Evolutionary conservation across 2,888 invertebrate species (phyloP), one percentile per base, ranked within the genome.

Genomic region (Chymomyza fuscimana): DNA sequence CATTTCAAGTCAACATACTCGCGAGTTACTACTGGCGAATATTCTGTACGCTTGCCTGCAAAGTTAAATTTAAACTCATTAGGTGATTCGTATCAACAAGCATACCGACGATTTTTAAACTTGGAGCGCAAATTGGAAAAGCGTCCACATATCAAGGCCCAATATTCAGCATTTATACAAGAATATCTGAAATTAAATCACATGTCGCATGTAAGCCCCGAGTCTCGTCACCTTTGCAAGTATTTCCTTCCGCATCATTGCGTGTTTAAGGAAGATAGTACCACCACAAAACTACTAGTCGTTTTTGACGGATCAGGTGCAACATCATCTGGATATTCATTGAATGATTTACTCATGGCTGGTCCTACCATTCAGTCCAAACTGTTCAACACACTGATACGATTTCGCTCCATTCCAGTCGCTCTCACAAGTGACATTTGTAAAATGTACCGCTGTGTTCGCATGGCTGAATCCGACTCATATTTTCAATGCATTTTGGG

Each of bases 351-450:
- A 4, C 4, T 25, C 4, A 25, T 25, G 25, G 25, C 25, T 0
- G 70, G 69, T 4, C 72, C 71, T 5, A 52, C 65, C 0, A 25
- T 25, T 4, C 25, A 25, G 2, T 0, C 25, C 4, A 72, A 69
- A 36, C 36, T 70, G 19, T 70, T 68, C 46, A 51, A 69, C 16
- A 77, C 46, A 0, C 56, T 78, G 0, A 12, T 75, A 3, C 36
- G 70, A 9, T 72, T 75, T 64, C 63, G 70, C 1, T 46, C 63
- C 9, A 67, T 69, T 61, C 50, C 63, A 22, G 32, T 72, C 19
- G 69, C 72, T 19, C n/a, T 75, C 12, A 70, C 68, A 16, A 68
- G 63, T 36, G 70, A 73, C 19, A 73, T 70, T 46, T 67, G 67
- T 19, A 73, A 73, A 65, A 73, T 73, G 72, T 68, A 68, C 46